phyloP scores from a whole-genome alignment of 2,797 vertebrate genomes.

The Sebastiscus albofasciatus region DNA sequence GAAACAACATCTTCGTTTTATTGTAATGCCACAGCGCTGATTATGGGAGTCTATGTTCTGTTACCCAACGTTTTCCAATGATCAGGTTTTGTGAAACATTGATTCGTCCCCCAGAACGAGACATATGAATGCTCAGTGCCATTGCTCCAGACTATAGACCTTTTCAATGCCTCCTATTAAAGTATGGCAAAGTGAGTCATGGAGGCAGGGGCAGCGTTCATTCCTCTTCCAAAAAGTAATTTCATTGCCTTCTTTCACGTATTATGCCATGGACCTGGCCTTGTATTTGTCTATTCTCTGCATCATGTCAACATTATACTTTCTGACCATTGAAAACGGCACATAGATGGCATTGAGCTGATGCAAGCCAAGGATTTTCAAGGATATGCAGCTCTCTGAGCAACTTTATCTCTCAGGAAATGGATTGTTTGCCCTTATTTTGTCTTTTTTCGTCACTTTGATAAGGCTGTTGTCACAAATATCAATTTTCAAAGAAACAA shows the following conservation, averaged over 20 bases:
- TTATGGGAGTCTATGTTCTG: slow-evolving; percentile 1
- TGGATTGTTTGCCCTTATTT: slow-evolving; percentile 33
- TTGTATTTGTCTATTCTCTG: slow-evolving; percentile 7
- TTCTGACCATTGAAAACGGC: slow-evolving; percentile 13
- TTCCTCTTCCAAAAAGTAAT: neutral
- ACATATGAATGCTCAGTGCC: neutral
- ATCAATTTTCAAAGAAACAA: slow-evolving; percentile 13
- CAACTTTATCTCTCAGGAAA: slow-evolving; percentile 25
- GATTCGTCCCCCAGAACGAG: slow-evolving; percentile 6
- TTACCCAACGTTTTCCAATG: neutral
- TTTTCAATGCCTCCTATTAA: slow-evolving; percentile 27
- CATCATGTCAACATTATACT: slow-evolving; percentile 24
- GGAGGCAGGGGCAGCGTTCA: neutral
- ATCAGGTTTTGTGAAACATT: slow-evolving; percentile 5
- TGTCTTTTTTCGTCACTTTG: slow-evolving; percentile 2
- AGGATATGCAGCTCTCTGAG: slow-evolving; percentile 10
- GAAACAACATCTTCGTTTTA: neutral
- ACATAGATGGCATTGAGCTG: neutral
- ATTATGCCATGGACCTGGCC: neutral
- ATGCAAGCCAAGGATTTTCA: slow-evolving; percentile 1
- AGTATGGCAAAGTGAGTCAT: slow-evolving; percentile 25
- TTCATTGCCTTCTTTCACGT: neutral
- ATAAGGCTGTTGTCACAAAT: slow-evolving; percentile 20
- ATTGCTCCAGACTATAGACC: slow-evolving; percentile 5
- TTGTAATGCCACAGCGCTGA: neutral